Conservation (phyloP, 2,888 invertebrate genomes). For the Conomelus anceps region DNA sequence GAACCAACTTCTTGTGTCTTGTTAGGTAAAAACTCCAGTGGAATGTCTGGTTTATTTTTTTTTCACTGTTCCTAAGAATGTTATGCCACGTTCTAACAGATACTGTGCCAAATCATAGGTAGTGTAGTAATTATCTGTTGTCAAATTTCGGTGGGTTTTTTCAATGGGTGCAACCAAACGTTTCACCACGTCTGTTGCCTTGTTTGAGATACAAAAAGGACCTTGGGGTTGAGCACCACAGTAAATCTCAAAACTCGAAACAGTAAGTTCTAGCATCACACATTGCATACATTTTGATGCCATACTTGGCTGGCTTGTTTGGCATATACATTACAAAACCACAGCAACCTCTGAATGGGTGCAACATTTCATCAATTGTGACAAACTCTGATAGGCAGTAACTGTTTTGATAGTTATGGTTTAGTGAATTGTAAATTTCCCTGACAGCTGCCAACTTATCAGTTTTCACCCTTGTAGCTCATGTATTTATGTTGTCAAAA, state of each 20-base stretch:
- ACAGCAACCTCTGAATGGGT: conserved; percentile 28
- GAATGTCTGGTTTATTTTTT: conserved; percentile 21
- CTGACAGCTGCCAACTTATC: conserved; percentile 29
- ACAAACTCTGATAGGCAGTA: conserved; percentile 27
- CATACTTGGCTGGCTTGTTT: conserved; percentile 22
- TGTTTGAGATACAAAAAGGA: conserved; percentile 26
- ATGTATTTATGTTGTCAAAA: conserved; percentile 25
- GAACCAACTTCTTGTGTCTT: not conserved
- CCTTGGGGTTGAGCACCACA: conserved; percentile 27
- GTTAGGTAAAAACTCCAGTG: conserved; percentile 15
- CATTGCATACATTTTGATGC: conserved; percentile 29
- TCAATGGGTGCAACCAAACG: conserved; percentile 23
- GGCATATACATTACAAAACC: conserved; percentile 28
- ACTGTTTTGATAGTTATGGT: conserved; percentile 25
- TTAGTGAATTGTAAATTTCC: conserved; percentile 20
- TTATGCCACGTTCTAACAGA: conserved; percentile 15
- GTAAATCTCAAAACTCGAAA: conserved; percentile 30
- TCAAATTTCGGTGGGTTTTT: conserved; percentile 29
- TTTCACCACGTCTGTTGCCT: conserved; percentile 25
- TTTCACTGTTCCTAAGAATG: conserved; percentile 15
- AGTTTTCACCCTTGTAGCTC: conserved; percentile 17
- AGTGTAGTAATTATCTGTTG: conserved; percentile 21
- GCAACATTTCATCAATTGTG: conserved; percentile 31
- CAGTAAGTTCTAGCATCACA: conserved; percentile 28
- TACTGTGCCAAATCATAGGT: conserved; percentile 14